Conservation (phyloP, 30 jellyfish, hydroid and myxozoan species). For the Aurelia sp. region DNA sequence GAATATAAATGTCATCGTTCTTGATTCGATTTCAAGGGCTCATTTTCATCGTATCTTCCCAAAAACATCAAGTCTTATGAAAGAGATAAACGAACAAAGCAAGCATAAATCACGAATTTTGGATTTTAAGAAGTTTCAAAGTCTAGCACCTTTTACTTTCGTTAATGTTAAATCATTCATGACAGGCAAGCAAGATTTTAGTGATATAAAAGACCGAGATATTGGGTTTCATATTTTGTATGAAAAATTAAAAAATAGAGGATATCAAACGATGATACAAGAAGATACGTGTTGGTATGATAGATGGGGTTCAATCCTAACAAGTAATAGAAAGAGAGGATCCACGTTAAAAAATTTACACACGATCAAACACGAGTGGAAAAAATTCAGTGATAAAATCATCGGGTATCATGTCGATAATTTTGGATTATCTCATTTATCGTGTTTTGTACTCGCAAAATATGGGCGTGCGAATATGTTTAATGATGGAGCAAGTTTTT, state of each 20-base stretch:
- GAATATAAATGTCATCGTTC: conserved; percentile 78
- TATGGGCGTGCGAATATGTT: conserved; percentile 81
- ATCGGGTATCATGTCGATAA: conserved; percentile 30
- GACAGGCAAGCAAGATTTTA: conserved; percentile 72
- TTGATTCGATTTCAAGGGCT: conserved; percentile 87
- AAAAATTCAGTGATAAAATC: conserved; percentile 12
- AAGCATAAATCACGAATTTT: conserved; percentile 10
- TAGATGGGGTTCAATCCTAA: conserved; percentile 84
- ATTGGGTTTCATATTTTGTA: conserved; percentile 53
- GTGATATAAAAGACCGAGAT: conserved; percentile 56
- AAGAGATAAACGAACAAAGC: conserved; percentile 11
- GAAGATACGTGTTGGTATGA: conserved; percentile 98
- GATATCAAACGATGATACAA: conserved; percentile 76
- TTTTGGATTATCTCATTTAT: conserved; percentile 70
- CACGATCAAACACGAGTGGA: conserved; percentile 59
- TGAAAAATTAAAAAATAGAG: conserved; percentile 35
- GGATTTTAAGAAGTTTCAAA: conserved; percentile 78
- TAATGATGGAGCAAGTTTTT: conserved; percentile 64
- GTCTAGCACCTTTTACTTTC: conserved; percentile 93
- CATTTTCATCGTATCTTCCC: conserved; percentile 84
- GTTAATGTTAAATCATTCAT: conserved; percentile 85
- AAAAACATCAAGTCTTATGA: conserved; percentile 58
- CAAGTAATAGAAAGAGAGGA: conserved; percentile 76
- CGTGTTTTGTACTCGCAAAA: conserved; percentile 72
- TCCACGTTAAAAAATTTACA: neutral